Evolutionary conservation across 2,113 vertebrate genomes (phyloP), one percentile per base, ranked within the genome.

Genomic region (Petrocephalus microphthalmus): DNA sequence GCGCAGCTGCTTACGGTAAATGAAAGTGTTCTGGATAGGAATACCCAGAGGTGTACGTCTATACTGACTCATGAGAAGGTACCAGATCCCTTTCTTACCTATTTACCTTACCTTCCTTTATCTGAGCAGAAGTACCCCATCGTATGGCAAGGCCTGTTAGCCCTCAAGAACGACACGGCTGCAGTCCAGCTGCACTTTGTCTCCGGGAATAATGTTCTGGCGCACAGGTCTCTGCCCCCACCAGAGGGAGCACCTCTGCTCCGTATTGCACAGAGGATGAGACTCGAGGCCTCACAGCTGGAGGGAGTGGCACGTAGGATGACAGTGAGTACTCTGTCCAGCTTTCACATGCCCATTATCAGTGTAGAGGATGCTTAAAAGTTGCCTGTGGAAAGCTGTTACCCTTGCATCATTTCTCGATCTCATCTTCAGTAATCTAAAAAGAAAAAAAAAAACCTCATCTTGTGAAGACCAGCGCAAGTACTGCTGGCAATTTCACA

Each of bases 171-270:
- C 0, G 98, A 99, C 94, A 98, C 97, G 0, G 98, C 98, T 0
- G 98, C 98, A 0, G 98, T 99, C 89, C 98, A 99, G 95, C 94
- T 99, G 90, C 98, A 99, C 93, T 99, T 99, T 0, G 97, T 99
- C 47, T 98, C 97, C 0, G 98, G 98, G 51, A 99, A 99, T 92
- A 99, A 99, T 1, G 97, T 97, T 67, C 90, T 99, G 94, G 98
- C 98, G 0, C 97, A 98, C 87, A 96, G 98, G 5, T 99, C 98
- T 0, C 94, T 99, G 91, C 98, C 98, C 0, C 95, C 97, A 0
- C 97, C 97, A 0, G 98, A 99, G 92, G 97, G 97, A 0, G 98
- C 98, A 0, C 96, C 97, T 0, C 96, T 98, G 0, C 95, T 99
- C 82, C 91, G 98, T 19, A 99, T 99, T 1, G 98, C 97, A 2